These are phyloP conservation scores for Scaptomyza caliginosa DNA, from an alignment of 2,888 invertebrate genomes.

Conservation along the genomic window DNA sequence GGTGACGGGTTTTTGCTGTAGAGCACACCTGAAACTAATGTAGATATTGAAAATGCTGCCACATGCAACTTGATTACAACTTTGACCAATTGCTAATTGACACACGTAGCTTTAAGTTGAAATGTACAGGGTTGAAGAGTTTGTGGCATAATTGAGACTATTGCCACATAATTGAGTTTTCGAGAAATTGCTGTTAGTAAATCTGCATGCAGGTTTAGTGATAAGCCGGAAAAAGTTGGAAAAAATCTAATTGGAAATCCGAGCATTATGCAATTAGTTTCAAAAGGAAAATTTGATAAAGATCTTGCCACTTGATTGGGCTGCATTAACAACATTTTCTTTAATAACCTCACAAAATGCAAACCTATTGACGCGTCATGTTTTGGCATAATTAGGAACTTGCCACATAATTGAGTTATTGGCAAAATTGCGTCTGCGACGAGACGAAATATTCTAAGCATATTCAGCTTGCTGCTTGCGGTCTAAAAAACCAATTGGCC, in stretches of 20 bases:
- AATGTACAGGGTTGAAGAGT: background rate
- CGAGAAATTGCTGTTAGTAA: conserved; percentile 23
- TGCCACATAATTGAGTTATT: conserved; percentile 47
- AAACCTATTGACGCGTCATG: no score
- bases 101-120: conserved; percentile 30
- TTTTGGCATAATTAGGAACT: no score
- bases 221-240: background rate
- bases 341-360: no score
- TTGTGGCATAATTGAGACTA: conserved; percentile 29
- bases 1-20: no score
- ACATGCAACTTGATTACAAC: conserved; percentile 38
- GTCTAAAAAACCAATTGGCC: conserved; percentile 17
- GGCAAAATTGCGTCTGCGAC: conserved; percentile 20
- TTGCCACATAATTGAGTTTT: conserved; percentile 51
- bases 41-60: background rate
- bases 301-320: background rate
- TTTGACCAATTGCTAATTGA: conserved; percentile 61
- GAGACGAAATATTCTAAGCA: background rate
- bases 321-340: no score
- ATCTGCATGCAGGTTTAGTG: background rate
- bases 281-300: background rate
- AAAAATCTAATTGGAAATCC: background rate
- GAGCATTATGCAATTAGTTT: background rate
- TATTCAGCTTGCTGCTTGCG: background rate
- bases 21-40: background rate